Conservation (phyloP, 2,888 invertebrate species). For the Suillia variegata region DNA sequence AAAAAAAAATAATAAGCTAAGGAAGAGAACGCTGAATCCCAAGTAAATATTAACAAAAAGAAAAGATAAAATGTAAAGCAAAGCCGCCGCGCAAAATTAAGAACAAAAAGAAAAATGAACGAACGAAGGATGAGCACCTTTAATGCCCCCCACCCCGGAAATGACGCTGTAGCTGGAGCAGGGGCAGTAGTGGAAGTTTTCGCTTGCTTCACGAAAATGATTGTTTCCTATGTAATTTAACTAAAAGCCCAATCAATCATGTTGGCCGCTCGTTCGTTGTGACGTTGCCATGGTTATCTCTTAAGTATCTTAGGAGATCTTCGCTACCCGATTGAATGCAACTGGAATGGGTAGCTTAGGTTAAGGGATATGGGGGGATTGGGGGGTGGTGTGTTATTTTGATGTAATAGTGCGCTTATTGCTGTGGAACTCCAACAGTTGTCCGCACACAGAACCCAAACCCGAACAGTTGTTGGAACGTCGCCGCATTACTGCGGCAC, state of each 20-base stretch:
- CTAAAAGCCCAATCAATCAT: conserved; percentile 49
- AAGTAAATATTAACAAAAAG: neutral
- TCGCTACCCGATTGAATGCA: too few relatives aligned
- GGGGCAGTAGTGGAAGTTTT: neutral
- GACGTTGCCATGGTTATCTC: neutral
- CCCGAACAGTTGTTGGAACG: too few relatives aligned
- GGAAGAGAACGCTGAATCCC: neutral
- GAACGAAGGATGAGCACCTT: neutral
- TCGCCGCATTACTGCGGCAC: too few relatives aligned
- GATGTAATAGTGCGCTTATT: neutral
- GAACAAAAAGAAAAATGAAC: too few relatives aligned
- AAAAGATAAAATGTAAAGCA: neutral
- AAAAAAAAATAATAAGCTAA: neutral
- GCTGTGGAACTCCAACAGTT: neutral
- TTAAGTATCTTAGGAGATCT: neutral
- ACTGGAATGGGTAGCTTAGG: too few relatives aligned
- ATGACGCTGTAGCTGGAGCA: too few relatives aligned
- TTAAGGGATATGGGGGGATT: too few relatives aligned
- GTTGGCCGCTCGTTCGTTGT: conserved; percentile 6
- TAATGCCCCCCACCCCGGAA: too few relatives aligned
- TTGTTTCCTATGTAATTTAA: conserved; percentile 37
- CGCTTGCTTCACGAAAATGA: neutral
- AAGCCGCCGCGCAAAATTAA: neutral
- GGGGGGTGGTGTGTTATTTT: neutral
- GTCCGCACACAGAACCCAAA: too few relatives aligned